Evolutionary conservation across 2,888 invertebrate species (phyloP), one percentile per base, ranked within the genome.

Genomic region (Mycogona germanica): DNA sequence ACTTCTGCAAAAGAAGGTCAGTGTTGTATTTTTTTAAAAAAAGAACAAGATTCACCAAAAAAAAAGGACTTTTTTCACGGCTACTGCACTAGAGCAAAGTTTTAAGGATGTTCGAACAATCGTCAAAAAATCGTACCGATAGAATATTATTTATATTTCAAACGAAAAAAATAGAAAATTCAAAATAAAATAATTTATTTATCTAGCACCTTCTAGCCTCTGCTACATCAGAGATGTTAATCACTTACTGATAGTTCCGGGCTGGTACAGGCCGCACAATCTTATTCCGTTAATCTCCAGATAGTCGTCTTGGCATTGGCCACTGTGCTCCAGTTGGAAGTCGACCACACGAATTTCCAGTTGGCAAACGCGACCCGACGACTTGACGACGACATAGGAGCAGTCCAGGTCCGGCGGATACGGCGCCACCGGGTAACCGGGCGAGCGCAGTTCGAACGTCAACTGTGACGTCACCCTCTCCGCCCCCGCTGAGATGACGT

Each of bases 241-340:
- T 4, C 2, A 46, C 46, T 29, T 49, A 49, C 49, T 49, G 32
- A 1, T 37, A 7, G 49, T 49, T 14, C 49, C 49, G 3, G 21
- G 21, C 14, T 14, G 4, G n/a, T 3, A 3, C 23, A 9, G 14
- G 4, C 19, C 32, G 14, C 49, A 49, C 19, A 49, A 17, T 9
- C 21, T 37, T 1, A 32, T 28, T 26, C 49, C 49, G 23, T 49
- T 37, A 12, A 49, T 49, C 23, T 49, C 49, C 17, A 49, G 25
- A 17, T 37, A 49, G 3, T n/a, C 37, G 1, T 49, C 17, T 17
- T 32, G 4, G 17, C 49, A 37, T 9, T 17, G 6, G 19, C 19
- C 28, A 2, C n/a, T 19, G 19, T 30, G 12, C 7, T 35, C 37
- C 49, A 46, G 19, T 12, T 46, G 14, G 7, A 46, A 46, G 2